These are phyloP conservation scores for Aurelia coerulea DNA, from an alignment of 30 jellyfish, hydroid and myxozoan species.

Conservation along the genomic window DNA sequence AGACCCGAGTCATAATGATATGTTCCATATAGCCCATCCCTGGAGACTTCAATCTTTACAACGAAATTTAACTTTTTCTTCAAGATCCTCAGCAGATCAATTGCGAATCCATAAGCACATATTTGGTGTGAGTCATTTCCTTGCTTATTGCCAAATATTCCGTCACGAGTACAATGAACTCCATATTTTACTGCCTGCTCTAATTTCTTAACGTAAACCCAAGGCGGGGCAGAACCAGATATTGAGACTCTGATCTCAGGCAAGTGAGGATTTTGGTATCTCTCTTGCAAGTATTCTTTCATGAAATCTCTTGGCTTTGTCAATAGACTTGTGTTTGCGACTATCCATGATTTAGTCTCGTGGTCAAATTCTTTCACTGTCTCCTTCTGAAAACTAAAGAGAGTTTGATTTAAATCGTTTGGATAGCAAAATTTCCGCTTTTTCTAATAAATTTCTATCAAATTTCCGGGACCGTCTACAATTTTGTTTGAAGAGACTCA, in stretches of 20 bases:
- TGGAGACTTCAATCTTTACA: neutral
- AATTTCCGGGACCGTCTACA: too few relatives aligned
- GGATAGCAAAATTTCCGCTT: too few relatives aligned
- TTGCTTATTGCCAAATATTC: neutral
- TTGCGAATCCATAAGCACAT: conserved; percentile 34
- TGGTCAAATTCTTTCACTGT: too few relatives aligned
- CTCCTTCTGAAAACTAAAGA: too few relatives aligned
- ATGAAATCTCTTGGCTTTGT: too few relatives aligned
- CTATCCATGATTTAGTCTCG: too few relatives aligned
- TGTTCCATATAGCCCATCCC: conserved; percentile 38
- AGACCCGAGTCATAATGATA: conserved; percentile 1
- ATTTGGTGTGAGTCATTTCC: neutral
- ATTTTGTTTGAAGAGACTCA: too few relatives aligned
- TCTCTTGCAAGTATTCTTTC: too few relatives aligned
- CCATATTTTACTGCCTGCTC: neutral
- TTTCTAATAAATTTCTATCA: too few relatives aligned
- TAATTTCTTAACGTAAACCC: neutral
- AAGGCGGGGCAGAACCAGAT: neutral
- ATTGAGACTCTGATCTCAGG: neutral
- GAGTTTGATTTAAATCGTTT: too few relatives aligned
- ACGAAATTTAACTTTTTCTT: conserved; percentile 5
- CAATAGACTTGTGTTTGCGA: too few relatives aligned
- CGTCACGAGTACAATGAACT: neutral
- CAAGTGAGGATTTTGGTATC: too few relatives aligned
- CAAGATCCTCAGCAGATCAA: conserved; percentile 9